Evolutionary conservation across 2,113 vertebrate genomes (phyloP).

Genomic region (Dicrurus megarhynchus): DNA sequence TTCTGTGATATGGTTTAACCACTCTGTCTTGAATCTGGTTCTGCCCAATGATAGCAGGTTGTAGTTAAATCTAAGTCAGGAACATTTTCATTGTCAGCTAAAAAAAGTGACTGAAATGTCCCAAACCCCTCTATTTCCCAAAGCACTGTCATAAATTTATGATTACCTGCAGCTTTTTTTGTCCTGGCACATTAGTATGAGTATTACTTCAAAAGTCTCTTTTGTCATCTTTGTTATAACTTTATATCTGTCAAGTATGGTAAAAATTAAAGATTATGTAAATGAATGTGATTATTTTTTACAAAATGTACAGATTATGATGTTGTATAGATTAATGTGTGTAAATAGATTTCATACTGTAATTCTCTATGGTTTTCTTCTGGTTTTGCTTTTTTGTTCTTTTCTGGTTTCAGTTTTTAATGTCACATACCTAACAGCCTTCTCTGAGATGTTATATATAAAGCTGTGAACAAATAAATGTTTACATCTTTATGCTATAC

Average conservation of each 20-base stretch:
- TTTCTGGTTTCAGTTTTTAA: neutral
- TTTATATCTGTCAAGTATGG: neutral
- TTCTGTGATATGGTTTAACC: neutral
- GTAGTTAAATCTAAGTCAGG: neutral
- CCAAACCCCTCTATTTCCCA: neutral
- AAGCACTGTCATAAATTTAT: neutral
- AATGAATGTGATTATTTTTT: constrained; percentile 61
- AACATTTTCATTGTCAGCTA: neutral
- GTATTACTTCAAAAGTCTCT: neutral
- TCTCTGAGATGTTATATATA: constrained; percentile 6
- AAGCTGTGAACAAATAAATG: constrained; percentile 37
- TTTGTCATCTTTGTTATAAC: neutral
- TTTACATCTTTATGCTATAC: constrained; percentile 50
- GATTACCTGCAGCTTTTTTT: neutral
- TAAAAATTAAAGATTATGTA: constrained; percentile 35
- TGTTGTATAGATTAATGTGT: constrained; percentile 44
- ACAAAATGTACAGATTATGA: constrained; percentile 51
- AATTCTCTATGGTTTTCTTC: neutral
- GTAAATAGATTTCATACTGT: constrained; percentile 58
- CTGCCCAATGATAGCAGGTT: neutral
- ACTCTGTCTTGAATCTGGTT: neutral
- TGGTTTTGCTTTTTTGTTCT: neutral
- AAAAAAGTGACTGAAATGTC: neutral
- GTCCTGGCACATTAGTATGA: neutral
- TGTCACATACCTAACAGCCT: neutral